phyloP scores from a whole-genome alignment of 1,140 invertebrate genomes.

The Diploscapter pachys region DNA sequence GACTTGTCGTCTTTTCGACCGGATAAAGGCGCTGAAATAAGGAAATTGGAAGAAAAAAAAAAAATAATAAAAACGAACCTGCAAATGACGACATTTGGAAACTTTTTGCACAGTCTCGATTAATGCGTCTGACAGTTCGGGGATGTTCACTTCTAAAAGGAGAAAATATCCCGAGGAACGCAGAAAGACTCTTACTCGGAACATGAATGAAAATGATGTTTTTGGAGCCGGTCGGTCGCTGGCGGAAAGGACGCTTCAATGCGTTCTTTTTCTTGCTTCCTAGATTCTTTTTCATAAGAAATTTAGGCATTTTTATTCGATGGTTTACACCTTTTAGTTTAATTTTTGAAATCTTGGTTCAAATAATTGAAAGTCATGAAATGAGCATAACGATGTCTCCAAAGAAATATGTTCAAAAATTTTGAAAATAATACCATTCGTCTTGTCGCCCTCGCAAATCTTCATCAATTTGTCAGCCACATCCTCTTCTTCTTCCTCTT shows the following conservation, averaged over 20 bases:
- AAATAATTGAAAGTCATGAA: too few species aligned
- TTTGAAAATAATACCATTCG: too few species aligned
- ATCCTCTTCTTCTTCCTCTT: slow-evolving; percentile 25
- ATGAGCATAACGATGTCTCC: too few species aligned
- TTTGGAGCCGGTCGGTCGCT: slow-evolving; percentile 31
- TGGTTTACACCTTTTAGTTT: neutral
- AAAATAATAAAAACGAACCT: slow-evolving; percentile 7
- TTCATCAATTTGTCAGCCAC: slow-evolving; percentile 28
- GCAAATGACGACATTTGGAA: slow-evolving; percentile 22
- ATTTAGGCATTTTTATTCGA: slow-evolving; percentile 2
- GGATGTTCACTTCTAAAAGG: slow-evolving; percentile 18
- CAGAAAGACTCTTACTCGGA: slow-evolving; percentile 14
- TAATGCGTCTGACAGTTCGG: slow-evolving; percentile 23
- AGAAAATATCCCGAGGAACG: neutral
- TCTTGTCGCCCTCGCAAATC: slow-evolving; percentile 13
- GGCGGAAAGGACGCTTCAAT: slow-evolving; percentile 5
- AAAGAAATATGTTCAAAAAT: too few species aligned
- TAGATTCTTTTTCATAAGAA: neutral
- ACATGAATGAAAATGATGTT: slow-evolving; percentile 31
- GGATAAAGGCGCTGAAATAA: slow-evolving; percentile 16
- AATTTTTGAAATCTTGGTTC: too few species aligned
- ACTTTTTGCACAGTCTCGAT: slow-evolving; percentile 18
- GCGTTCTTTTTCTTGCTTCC: neutral
- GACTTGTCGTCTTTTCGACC: slow-evolving; percentile 15
- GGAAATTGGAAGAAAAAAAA: neutral